Base-by-base conservation (phyloP, 2,113 vertebrate species). In the Coryphaenoides rupestris region DNA sequence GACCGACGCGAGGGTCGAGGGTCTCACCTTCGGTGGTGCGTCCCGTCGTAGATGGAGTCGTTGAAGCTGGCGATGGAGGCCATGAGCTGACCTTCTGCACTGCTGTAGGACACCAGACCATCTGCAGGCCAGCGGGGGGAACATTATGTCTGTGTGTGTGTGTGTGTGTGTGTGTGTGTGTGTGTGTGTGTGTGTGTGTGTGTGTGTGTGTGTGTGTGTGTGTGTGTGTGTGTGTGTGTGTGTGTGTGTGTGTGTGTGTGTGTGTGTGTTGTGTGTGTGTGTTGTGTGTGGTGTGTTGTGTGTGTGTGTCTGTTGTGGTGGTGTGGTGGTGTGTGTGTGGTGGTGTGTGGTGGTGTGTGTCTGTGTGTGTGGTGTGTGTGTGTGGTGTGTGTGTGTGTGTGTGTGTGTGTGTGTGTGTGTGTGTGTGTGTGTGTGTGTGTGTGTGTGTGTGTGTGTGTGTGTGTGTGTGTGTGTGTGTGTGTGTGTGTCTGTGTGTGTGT, bases 21-120 rank as follows among this genome's bases (percentile, higher is more conserved):
- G 33, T 12, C 24, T 10, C 68, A 87, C 95, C 91, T 93, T 69
- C 86, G 89, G 46, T 94, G 91, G 15, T 86, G 91, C 6, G 68
- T 80, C 7, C 95, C 95, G 57, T 96, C 95, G 0, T 96, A 96
- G 2, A 90, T 95, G 7, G 94, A 96, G 83, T 96, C 95, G 21
- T 95, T 96, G 79, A 96, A 89, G 68, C 88, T 91, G 76, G 89
- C 87, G 0, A 88, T 81, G 58, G 92, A 83, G 60, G 85, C 80
- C 87, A 94, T 94, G 47, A 88, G 87, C 81, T 93, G 93, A 60
- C 95, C 95, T 78, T 94, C 93, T 0, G 95, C 93, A 55, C 92
- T 87, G 62, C 84, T 90, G 84, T 96, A 96, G 17, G 93, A 90
- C 26, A 89, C 91, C 84, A 96, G 86, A 1, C 94, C 95, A 53